Conservation (phyloP, 2,888 invertebrate species). For the Cheilosia urbana region DNA sequence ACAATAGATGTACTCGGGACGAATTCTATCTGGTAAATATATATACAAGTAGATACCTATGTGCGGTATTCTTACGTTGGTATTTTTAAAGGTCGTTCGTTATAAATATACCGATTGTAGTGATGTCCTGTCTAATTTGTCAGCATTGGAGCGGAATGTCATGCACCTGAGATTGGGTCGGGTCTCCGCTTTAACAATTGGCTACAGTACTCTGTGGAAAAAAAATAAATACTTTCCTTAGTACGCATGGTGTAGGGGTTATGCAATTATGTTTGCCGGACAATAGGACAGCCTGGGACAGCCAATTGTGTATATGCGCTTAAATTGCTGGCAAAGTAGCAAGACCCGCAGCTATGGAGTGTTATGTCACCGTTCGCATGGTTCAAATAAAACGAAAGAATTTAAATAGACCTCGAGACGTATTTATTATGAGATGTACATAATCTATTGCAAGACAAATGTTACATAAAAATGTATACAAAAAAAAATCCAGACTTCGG, state of each 20-base stretch:
- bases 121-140: conserved; percentile 66
- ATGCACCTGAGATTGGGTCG: conserved; percentile 64
- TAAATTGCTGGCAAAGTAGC: background rate
- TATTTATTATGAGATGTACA: too few species aligned
- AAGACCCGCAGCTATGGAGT: background rate
- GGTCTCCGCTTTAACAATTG: conserved; percentile 30
- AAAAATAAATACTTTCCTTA: conserved; percentile 1
- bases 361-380: too few species aligned
- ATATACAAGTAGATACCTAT: background rate
- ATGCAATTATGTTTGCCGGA: conserved; percentile 25
- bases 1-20: conserved; percentile 20
- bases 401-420: too few species aligned
- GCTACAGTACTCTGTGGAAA: conserved; percentile 1
- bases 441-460: too few species aligned
- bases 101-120: conserved; percentile 61
- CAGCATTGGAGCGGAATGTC: conserved; percentile 41
- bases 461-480: too few species aligned
- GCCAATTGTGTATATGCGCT: conserved; percentile 14
- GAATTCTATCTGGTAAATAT: conserved; percentile 8
- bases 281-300: conserved; percentile 40
- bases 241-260: conserved; percentile 23
- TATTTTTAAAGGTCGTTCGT: conserved; percentile 42
- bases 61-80: background rate
- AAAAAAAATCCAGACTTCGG: too few species aligned
- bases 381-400: too few species aligned